phyloP scores from a whole-genome alignment of 2,888 invertebrate species.

The Apodemia duryi region DNA sequence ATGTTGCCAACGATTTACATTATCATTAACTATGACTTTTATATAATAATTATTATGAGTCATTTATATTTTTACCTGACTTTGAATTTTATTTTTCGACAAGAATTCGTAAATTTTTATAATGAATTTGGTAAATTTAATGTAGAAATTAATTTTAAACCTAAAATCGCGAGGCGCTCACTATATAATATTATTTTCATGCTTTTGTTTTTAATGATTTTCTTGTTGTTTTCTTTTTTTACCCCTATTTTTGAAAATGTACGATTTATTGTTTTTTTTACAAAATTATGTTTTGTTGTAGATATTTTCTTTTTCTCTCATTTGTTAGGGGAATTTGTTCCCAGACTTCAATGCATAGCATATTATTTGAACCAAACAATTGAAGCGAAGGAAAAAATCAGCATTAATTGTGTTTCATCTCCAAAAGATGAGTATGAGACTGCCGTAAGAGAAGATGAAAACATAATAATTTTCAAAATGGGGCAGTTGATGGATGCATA shows the following conservation, averaged over 20 bases:
- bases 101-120: not conserved
- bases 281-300: not conserved
- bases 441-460: not conserved
- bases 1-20: not conserved
- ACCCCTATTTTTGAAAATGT: not conserved
- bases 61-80: not conserved
- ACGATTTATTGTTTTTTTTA: not conserved
- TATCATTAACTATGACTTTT: not conserved
- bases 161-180: not conserved
- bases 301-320: not conserved
- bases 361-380: not conserved
- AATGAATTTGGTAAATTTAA: not conserved
- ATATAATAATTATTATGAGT: not conserved
- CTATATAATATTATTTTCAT: not conserved
- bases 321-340: not conserved
- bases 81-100: not conserved
- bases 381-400: not conserved
- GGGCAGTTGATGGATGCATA: not conserved
- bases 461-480: not conserved
- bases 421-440: not conserved
- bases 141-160: not conserved
- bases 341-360: not conserved
- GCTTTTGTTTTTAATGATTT: not conserved
- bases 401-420: not conserved
- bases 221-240: not conserved